phyloP scores from a whole-genome alignment of 2,888 invertebrate genomes.

The Theretra japonica region DNA sequence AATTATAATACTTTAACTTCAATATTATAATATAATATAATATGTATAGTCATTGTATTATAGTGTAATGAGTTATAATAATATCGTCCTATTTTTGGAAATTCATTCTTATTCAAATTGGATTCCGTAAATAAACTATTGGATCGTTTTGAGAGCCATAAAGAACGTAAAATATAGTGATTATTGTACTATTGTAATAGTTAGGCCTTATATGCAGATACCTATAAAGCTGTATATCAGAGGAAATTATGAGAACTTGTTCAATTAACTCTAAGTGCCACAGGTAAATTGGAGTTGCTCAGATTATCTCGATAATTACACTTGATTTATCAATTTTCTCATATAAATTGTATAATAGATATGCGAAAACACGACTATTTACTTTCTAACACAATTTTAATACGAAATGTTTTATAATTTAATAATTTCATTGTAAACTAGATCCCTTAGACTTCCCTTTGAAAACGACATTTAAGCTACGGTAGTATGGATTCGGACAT shows the following conservation, averaged over 20 bases:
- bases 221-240: background rate
- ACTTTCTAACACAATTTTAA: background rate
- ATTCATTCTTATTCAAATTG: background rate
- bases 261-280: slow-evolving; percentile 3
- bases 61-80: no score
- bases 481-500: no score
- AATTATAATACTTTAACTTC: no score
- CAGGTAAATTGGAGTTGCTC: slow-evolving; percentile 6
- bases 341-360: background rate
- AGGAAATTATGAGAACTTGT: slow-evolving; percentile 6
- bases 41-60: no score
- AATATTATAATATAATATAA: no score
- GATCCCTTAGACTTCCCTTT: background rate
- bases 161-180: background rate
- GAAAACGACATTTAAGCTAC: background rate
- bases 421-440: no score
- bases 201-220: background rate
- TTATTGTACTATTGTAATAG: background rate
- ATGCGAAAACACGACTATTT: background rate
- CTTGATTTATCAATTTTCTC: background rate
- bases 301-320: background rate
- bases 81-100: no score
- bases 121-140: background rate
- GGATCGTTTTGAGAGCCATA: background rate
- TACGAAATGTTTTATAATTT: no score